A percentile compares a stretch with the other conserved stretches of the same genome.
Conservation (phyloP, 1,140 invertebrate genomes). For the Octopus bimaculoides region DNA sequence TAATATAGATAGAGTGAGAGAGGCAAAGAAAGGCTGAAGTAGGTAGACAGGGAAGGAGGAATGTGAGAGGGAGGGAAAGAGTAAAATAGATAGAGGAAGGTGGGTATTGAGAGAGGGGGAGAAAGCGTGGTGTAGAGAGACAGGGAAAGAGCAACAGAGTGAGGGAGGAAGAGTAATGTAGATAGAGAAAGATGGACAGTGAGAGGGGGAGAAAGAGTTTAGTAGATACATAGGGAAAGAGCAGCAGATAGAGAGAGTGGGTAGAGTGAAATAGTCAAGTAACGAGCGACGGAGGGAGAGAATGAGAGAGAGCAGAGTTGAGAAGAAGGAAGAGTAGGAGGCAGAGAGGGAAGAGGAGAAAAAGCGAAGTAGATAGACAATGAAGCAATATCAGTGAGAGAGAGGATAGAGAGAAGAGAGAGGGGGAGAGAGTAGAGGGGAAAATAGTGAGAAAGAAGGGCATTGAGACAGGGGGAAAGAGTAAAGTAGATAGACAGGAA, state of each 20-base stretch:
- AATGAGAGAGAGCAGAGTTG: not conserved
- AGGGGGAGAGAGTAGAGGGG: not conserved
- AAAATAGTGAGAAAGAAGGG: not conserved
- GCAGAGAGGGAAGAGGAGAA: not conserved
- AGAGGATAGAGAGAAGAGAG: not conserved
- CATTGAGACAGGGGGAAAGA: not conserved
- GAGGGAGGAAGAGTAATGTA: not conserved
- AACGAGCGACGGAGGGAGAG: not conserved
- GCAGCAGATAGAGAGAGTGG: not conserved
- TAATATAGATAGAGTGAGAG: not conserved
- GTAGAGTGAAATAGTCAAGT: not conserved
- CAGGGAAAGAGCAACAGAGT: not conserved
- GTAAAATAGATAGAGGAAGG: not conserved
- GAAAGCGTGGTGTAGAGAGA: not conserved
- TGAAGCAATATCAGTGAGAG: not conserved
- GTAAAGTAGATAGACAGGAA: not conserved
- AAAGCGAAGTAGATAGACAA: not conserved
- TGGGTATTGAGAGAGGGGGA: not conserved
- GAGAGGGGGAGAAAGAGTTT: not conserved
- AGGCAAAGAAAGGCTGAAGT: not conserved
- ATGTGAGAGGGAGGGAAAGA: not conserved
- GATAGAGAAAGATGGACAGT: not conserved
- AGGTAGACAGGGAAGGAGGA: not conserved
- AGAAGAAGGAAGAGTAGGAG: not conserved
- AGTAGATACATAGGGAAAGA: not conserved